Percentiles rank a stretch among this genome's conserved stretches.
phyloP scores from a whole-genome alignment of 2,113 vertebrate genomes.

The Muntiacus muntjak region DNA sequence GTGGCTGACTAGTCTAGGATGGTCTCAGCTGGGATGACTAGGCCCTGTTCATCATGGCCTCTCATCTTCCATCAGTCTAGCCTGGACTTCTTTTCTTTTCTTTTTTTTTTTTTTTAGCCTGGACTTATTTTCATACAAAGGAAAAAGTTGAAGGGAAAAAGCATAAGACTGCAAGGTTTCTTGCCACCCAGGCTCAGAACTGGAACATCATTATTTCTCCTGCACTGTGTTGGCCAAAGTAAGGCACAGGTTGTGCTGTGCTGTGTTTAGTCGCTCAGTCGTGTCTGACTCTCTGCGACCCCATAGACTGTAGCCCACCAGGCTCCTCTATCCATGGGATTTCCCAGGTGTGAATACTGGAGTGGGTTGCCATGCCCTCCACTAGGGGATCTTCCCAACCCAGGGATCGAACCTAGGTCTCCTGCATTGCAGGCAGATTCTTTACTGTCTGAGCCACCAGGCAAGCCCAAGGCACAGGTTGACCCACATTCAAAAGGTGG shows the following conservation, averaged over 20 bases:
- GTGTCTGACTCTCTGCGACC: accelerated
- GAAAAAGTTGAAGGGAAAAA: background rate
- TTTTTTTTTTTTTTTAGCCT: background rate
- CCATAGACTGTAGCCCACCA: background rate
- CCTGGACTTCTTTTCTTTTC: background rate
- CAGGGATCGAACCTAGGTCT: background rate
- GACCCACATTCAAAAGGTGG: background rate
- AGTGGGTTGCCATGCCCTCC: background rate
- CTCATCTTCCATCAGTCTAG: background rate
- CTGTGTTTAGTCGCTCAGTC: background rate
- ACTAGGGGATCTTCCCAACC: background rate
- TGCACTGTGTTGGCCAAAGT: background rate
- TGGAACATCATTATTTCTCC: background rate
- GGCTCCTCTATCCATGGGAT: background rate
- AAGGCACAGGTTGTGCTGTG: background rate
- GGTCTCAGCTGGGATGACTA: background rate
- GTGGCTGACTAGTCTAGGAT: background rate
- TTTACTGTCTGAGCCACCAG: background rate
- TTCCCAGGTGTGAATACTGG: background rate
- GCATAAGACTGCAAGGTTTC: background rate
- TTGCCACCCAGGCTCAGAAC: background rate
- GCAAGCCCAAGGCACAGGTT: background rate
- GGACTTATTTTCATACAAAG: background rate
- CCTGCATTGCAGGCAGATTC: background rate
- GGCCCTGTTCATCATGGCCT: background rate